Evolutionary conservation across 2,888 invertebrate species (phyloP), one percentile per base, ranked within the genome.

Genomic region (Aleiodes alternator): DNA sequence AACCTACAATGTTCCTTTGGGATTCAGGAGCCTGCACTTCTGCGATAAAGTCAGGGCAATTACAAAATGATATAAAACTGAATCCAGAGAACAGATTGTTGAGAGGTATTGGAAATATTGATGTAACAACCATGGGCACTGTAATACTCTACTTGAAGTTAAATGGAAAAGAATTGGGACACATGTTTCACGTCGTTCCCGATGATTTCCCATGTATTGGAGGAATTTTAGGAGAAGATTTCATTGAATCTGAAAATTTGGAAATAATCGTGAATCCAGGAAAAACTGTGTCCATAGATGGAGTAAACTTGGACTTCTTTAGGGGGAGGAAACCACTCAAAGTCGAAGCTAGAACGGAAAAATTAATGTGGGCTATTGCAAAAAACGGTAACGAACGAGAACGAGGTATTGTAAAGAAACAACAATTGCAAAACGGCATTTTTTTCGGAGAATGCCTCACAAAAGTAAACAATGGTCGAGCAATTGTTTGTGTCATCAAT

Each of bases 151-250:
- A 34, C 5, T 0, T 59, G 34, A 23, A 29, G 11, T 23, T 59
- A 11, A 29, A 31, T n/a, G 6, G 29, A n/a, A 12, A 31, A n/a
- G 11, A 34, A 4, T n/a, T 59, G n/a, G 34, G 31, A 34, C 59
- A 59, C 12, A 3, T 29, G 31, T 34, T 59, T 11, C 34, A 34
- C n/a, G n/a, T 31, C 4, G 34, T 59, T 7, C 34, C 59, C 12
- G n/a, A 29, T 6, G n/a, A 12, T 31, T 34, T 59, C 11, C 59
- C 59, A 31, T 59, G 34, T n/a, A n/a, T 34, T 12, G 59, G 59
- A n/a, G 59, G n/a, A 31, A 59, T 59, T 34, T 11, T 31, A 4
- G 59, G 34, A 7, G n/a, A 34, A 34, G 59, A 59, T 59, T 59
- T 59, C n/a, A 14, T 53, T 4, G 53, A 53, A 14, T 3, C 53